Evolutionary conservation across 2,797 vertebrate genomes (phyloP), one percentile per base, ranked within the genome.

Genomic region (Babyrousa celebensis): DNA sequence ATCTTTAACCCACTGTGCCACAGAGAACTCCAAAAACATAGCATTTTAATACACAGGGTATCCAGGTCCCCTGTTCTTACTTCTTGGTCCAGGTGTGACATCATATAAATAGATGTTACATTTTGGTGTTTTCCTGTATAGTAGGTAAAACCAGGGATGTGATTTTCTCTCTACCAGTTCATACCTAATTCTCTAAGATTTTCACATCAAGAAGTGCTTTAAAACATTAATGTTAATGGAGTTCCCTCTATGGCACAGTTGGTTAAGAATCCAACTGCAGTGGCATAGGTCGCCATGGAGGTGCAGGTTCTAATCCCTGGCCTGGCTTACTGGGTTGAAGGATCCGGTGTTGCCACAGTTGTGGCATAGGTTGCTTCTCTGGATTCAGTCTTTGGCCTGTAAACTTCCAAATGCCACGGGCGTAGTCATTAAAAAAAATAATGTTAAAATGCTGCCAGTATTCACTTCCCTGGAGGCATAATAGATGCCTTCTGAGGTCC

Each of bases 181-280:
- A 71, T 60, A 52, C 32, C 54, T 86, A 65, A 7, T 67, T 68
- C 32, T 90, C 68, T 80, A 74, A 84, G 20, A 43, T 82, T 96
- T 94, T 89, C 72, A 90, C 36, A 12, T 71, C 32, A 75, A 77
- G 79, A 92, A 48, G 48, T 75, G n/a, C n/a, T 82, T 87, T 75
- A 67, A 84, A n/a, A 77, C 72, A 88, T 36, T 48, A 77, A 62
- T 16, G 12, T 88, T 89, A 85, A 62, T 48, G 43, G 43, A 48
- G 43, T 48, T 48, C 43, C 43, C 43, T 48, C 43, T 48, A 48
- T 48, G 43, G 43, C 7, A 48, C 43, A 48, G 43, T 48, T 48
- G 43, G 43, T 48, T 48, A 48, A 48, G 43, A 48, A 48, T 48
- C 43, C 43, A 48, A 48, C 43, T 48, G 43, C 43, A 48, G 43